Percentiles rank a stretch among this genome's conserved stretches.
phyloP scores from a whole-genome alignment of 30 jellyfish, hydroid and myxozoan species.

The Turritopsis dohrnii region DNA sequence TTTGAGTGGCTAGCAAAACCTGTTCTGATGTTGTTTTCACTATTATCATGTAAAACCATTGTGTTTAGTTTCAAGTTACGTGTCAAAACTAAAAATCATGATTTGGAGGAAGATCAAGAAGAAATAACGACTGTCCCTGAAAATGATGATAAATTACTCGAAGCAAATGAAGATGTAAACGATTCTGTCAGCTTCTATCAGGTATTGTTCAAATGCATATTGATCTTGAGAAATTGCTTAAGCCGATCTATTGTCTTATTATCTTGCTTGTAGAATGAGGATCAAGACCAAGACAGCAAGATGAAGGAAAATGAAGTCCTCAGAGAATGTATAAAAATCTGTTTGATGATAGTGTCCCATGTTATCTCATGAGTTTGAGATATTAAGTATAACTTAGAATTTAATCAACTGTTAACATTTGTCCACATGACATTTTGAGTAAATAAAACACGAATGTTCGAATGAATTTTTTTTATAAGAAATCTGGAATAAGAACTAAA shows the following conservation, averaged over 20 bases:
- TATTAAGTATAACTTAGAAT: too few relatives aligned
- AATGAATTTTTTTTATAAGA: too few relatives aligned
- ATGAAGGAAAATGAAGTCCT: not conserved
- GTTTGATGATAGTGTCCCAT: too few relatives aligned
- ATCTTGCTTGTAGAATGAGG: not conserved
- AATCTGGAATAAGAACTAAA: too few relatives aligned
- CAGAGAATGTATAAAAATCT: not conserved
- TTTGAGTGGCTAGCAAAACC: too few relatives aligned
- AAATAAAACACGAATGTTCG: too few relatives aligned
- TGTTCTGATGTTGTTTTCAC: not conserved
- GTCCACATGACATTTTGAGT: too few relatives aligned
- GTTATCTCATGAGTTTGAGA: too few relatives aligned
- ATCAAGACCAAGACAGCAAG: not conserved
- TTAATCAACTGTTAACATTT: too few relatives aligned
- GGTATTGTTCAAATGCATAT: not conserved
- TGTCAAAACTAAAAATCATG: constrained; percentile 28
- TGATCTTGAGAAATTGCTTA: not conserved
- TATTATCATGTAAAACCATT: not conserved
- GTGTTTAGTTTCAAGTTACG: constrained; percentile 17
- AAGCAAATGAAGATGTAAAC: not conserved
- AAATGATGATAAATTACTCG: constrained; percentile 40
- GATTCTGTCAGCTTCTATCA: not conserved
- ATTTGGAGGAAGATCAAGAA: constrained; percentile 40
- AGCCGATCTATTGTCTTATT: too few relatives aligned
- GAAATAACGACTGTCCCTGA: constrained; percentile 20